Evolutionary conservation across 2,797 vertebrate species (phyloP), one percentile per base, ranked within the genome.

Genomic region (Orientallactaga sibirica): DNA sequence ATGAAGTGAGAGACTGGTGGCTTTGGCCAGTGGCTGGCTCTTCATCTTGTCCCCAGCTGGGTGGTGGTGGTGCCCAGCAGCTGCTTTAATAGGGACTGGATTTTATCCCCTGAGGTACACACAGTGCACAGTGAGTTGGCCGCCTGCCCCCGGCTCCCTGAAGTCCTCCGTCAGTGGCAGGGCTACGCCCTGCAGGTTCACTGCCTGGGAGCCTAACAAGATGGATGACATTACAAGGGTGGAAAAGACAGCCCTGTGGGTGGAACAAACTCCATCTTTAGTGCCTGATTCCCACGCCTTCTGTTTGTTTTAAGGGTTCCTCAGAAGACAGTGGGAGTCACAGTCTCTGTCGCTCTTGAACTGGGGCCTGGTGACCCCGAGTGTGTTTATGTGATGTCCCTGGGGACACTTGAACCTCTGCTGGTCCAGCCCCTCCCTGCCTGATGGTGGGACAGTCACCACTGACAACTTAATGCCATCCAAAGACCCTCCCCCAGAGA

Each of bases 141-240:
- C 48, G 14, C 9, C 1, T 3, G 27, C 2, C 61, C 55, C 84
- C n/a, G 48, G 55, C 14, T 58, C 55, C 55, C 55, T 16, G n/a
- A 19, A 0, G 19, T 3, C 48, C 43, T 33, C 3, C 0, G 20
- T 19, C 2, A 5, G 0, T 8, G 33, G 19, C 3, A 18, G 4
- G 24, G 27, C 15, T 2, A 43, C 10, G 41, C 48, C 33, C 6
- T 0, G 12, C 2, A 20, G 52, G 29, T 19, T 58, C 20, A 61
- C 12, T 74, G 27, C 55, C 27, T 7, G 7, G n/a, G 76, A 75
- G 77, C 12, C 61, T 0, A 18, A 27, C 7, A 1, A 16, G 14
- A n/a, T 19, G 27, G 25, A 62, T 3, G 12, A 15, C 16, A 4
- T 18, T 16, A 1, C 27, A 25, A 0, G 66, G 0, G 3, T 0